Conservation (phyloP, 2,888 invertebrate genomes). For the Acholoe squamosa region DNA sequence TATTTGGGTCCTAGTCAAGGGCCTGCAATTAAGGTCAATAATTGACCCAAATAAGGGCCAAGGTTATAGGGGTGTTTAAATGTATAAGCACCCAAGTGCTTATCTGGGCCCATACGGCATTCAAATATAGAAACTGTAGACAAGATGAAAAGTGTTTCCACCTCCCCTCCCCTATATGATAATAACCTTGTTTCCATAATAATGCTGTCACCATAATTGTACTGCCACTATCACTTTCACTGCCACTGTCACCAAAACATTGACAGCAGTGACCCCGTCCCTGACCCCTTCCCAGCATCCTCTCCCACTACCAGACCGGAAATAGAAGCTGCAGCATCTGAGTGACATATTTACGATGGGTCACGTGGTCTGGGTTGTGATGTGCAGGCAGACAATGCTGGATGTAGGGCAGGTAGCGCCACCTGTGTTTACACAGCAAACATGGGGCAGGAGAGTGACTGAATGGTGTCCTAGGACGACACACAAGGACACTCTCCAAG, state of each 20-base stretch:
- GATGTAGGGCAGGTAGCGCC: neutral
- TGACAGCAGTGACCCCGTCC: neutral
- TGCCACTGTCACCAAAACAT: neutral
- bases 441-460: neutral
- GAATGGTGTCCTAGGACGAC: conserved; percentile 1
- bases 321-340: neutral
- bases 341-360: conserved; percentile 23
- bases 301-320: neutral
- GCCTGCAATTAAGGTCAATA: too few relatives aligned
- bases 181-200: neutral
- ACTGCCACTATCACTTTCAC: neutral
- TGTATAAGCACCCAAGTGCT: too few relatives aligned
- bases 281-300: conserved; percentile 15
- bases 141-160: too few relatives aligned
- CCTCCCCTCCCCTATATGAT: too few relatives aligned
- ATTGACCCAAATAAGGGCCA: too few relatives aligned
- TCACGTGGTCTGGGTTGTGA: conserved; percentile 15
- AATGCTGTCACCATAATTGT: neutral
- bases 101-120: too few relatives aligned
- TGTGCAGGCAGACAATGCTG: conserved; percentile 22
- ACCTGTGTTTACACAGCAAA: neutral
- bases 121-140: too few relatives aligned
- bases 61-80: too few relatives aligned
- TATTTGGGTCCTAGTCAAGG: too few relatives aligned
- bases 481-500: neutral